A percentile compares a stretch with the other conserved stretches of the same genome.
These are phyloP conservation scores for Campoplex capitator DNA, from an alignment of 2,888 invertebrate species.

Conservation along the genomic window DNA sequence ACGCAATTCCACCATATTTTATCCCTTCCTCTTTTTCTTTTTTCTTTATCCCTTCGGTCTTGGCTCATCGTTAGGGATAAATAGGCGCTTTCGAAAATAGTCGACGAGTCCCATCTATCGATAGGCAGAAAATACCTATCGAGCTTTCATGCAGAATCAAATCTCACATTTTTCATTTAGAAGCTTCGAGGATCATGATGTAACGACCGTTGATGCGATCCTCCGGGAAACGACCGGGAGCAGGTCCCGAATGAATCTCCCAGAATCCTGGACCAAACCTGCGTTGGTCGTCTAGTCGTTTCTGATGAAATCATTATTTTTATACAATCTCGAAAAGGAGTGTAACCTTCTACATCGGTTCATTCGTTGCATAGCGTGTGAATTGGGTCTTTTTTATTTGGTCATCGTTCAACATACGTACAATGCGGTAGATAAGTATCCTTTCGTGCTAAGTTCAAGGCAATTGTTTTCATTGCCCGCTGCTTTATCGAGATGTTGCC, in stretches of 20 bases:
- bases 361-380: background rate
- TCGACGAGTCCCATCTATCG: background rate
- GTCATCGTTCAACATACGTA: background rate
- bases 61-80: background rate
- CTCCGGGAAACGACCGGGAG: too few species aligned
- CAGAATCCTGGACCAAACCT: too few species aligned
- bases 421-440: slow-evolving; percentile 14
- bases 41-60: too few species aligned
- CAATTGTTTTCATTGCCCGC: slow-evolving; percentile 29
- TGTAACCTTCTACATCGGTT: background rate
- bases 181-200: too few species aligned
- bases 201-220: too few species aligned
- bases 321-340: background rate
- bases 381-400: background rate
- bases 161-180: too few species aligned
- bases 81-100: background rate
- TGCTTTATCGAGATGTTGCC: slow-evolving; percentile 50
- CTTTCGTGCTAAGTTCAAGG: slow-evolving; percentile 36
- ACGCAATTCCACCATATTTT: slow-evolving; percentile 18
- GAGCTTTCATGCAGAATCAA: too few species aligned
- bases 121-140: too few species aligned
- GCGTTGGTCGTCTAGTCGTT: too few species aligned
- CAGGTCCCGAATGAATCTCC: too few species aligned
- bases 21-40: background rate
- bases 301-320: background rate